Evolutionary conservation across 2,888 invertebrate genomes (phyloP).

Genomic region (Tenthredo distinguenda): DNA sequence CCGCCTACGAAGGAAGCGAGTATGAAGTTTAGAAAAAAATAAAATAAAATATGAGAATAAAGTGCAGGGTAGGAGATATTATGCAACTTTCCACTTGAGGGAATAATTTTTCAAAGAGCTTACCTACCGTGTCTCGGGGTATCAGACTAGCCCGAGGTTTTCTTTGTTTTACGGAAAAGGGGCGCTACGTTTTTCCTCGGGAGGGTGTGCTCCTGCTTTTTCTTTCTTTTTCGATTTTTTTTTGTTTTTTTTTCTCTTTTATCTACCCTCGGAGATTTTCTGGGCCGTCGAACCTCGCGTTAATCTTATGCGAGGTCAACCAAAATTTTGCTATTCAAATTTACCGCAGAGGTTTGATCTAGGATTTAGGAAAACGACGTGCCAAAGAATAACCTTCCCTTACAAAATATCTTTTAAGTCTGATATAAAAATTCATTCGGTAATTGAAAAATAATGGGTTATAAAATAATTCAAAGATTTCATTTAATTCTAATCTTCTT

Average conservation of each 20-base stretch:
- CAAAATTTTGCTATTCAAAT: neutral
- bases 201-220: slow-evolving; percentile 24
- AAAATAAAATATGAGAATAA: slow-evolving; percentile 13
- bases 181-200: neutral
- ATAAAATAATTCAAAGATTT: neutral
- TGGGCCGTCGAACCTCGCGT: slow-evolving; percentile 68
- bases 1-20: slow-evolving; percentile 28
- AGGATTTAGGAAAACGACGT: neutral
- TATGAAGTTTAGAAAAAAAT: slow-evolving; percentile 25
- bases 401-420: neutral
- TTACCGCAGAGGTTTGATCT: neutral
- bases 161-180: slow-evolving; percentile 63
- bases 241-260: slow-evolving; percentile 52
- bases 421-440: neutral
- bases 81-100: slow-evolving; percentile 72
- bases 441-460: neutral
- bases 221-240: slow-evolving; percentile 51
- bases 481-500: neutral
- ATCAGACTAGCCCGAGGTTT: slow-evolving; percentile 51
- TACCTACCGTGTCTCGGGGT: slow-evolving; percentile 32
- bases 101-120: slow-evolving; percentile 75
- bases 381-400: neutral
- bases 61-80: slow-evolving; percentile 63
- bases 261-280: slow-evolving; percentile 61
- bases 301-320: slow-evolving; percentile 32